Base-by-base conservation (phyloP, 2,888 invertebrate species). In the Agriopis marginaria region DNA sequence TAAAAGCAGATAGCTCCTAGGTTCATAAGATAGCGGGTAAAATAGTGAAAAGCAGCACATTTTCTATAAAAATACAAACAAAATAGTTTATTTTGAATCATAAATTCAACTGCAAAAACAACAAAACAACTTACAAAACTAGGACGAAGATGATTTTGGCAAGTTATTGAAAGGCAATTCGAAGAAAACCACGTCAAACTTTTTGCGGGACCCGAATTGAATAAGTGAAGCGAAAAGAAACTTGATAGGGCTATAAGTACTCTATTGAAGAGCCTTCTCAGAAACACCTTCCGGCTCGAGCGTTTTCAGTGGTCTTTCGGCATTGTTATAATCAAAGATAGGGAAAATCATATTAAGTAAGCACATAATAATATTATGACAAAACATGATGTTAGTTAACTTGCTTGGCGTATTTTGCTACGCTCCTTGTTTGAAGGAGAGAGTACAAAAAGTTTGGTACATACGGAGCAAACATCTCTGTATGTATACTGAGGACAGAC, bases 181-280 rank as follows among this genome's bases (percentile, higher is more conserved):
- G 14, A 39, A 40, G 12, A 55, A 63, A 63, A 47, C n/a, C 47
- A 12, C 40, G 47, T 40, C 55, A 49, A 49, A 56, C 49, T 63
- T 63, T 47, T 63, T 7, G 39, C 45, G 9, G 49, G 32, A 49
- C 7, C 39, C 17, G 14, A 47, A 11, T 49, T 14, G 47, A 55
- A 56, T 63, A 63, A 55, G 14, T 56, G 55, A 56, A 55, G 63
- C 47, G 49, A 44, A 63, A 63, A 55, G 32, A 55, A 63, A 63
- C 55, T 49, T 40, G 63, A 63, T 63, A 55, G 55, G 47, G 47
- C 54, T 63, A 54, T 54, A 7, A 58, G 7, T 39, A 32, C n/a
- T 39, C 55, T 40, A 54, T 49, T 55, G 47, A 63, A 56, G 49
- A 10, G 53, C 14, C 49, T 55, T 63, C 39, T 5, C 17, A 47